Evolutionary conservation across 2,888 invertebrate genomes (phyloP).

Genomic region (Gortyna flavago): DNA sequence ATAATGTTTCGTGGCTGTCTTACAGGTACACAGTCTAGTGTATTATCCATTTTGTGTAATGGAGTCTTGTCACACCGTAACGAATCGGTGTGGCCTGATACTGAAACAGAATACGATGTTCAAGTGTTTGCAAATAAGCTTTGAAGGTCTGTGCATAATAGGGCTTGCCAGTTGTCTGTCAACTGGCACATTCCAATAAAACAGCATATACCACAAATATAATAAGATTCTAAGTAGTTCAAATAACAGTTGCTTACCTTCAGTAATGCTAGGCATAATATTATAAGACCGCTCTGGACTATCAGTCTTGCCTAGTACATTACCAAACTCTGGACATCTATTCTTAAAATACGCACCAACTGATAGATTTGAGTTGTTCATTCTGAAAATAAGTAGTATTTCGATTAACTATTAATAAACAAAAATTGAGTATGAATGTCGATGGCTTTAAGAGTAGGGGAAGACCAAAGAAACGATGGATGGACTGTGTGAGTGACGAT

Average conservation of each 20-base stretch:
- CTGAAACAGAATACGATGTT: slow-evolving; percentile 24
- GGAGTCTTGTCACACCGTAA: slow-evolving; percentile 64
- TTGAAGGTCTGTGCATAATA: neutral
- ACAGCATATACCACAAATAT: no score
- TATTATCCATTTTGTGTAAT: slow-evolving; percentile 76
- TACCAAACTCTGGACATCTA: slow-evolving; percentile 81
- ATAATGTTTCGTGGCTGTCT: slow-evolving; percentile 76
- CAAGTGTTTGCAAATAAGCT: neutral
- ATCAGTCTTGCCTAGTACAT: slow-evolving; percentile 77
- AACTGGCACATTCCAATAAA: neutral
- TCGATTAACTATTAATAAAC: neutral
- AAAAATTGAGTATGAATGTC: no score
- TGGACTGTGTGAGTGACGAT: no score
- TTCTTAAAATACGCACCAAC: slow-evolving; percentile 85
- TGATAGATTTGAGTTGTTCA: slow-evolving; percentile 79
- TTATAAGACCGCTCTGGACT: slow-evolving; percentile 79
- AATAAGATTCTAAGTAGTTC: neutral
- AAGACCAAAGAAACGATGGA: no score
- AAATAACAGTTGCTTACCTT: slow-evolving; percentile 73
- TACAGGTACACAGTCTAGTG: slow-evolving; percentile 83
- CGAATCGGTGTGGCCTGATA: slow-evolving; percentile 41
- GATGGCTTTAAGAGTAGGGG: no score
- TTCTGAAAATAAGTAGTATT: slow-evolving; percentile 68
- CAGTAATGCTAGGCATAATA: slow-evolving; percentile 78
- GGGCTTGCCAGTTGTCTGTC: neutral